These are phyloP conservation scores for Sebastes ruberrimus DNA, from an alignment of 2,797 vertebrate species.

Conservation along the genomic window DNA sequence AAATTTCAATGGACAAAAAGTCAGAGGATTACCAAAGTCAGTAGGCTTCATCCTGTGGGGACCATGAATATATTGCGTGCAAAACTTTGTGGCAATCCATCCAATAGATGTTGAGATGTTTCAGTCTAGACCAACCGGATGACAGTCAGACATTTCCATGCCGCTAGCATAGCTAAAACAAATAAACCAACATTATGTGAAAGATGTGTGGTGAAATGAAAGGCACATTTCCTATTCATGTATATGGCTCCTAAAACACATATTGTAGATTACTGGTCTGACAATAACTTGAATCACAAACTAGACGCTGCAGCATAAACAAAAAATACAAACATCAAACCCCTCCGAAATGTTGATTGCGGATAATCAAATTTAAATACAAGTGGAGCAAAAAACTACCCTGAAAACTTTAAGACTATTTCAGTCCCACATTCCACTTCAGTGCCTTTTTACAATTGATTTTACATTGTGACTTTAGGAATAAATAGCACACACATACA, in stretches of 20 bases:
- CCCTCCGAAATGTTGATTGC: neutral
- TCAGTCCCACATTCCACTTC: neutral
- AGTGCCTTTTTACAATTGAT: neutral
- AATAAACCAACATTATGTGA: neutral
- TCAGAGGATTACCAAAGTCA: no score
- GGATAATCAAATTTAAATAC: neutral
- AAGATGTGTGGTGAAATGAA: neutral
- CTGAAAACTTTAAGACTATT: neutral
- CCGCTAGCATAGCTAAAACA: neutral
- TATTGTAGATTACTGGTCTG: neutral
- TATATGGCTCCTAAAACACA: neutral
- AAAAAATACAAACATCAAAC: neutral
- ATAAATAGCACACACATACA: neutral
- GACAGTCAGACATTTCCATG: no score
- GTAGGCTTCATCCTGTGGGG: no score
- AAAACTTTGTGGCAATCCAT: no score
- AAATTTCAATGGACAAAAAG: no score
- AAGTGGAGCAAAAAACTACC: neutral
- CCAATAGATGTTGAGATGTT: no score
- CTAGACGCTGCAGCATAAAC: neutral
- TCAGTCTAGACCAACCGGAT: no score
- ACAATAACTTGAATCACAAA: neutral
- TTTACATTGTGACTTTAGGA: neutral
- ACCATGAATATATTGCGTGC: no score
- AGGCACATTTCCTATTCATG: neutral